Conservation (phyloP, 1,140 invertebrate genomes). For the Drepana arcuata region DNA sequence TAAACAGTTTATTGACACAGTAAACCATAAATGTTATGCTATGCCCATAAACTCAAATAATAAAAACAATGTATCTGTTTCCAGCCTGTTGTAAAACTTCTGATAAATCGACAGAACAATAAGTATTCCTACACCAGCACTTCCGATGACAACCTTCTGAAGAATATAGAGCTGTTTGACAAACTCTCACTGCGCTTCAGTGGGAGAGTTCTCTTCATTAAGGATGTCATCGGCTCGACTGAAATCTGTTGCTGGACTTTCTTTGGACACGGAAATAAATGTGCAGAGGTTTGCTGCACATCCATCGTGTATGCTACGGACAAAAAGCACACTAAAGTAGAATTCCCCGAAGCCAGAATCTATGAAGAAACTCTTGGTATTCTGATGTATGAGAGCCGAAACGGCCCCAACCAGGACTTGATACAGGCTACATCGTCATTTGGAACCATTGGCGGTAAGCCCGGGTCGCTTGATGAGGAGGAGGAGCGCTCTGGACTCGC, state of each 20-base stretch:
- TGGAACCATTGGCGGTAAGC: slow-evolving; percentile 77
- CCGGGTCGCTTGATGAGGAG: slow-evolving; percentile 89
- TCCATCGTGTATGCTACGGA: slow-evolving; percentile 99
- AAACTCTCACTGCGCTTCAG: slow-evolving; percentile 96
- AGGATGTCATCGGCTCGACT: slow-evolving; percentile 97
- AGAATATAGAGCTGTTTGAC: slow-evolving; percentile 99
- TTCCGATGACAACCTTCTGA: slow-evolving; percentile 98
- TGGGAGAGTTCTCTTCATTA: slow-evolving; percentile 96
- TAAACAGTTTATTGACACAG: no score
- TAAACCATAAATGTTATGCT: no score
- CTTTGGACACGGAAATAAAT: slow-evolving; percentile 93
- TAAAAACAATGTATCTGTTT: no score
- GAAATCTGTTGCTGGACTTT: slow-evolving; percentile 99
- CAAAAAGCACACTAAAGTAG: slow-evolving; percentile 99
- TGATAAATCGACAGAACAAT: slow-evolving; percentile 98
- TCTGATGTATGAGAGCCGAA: slow-evolving; percentile 94
- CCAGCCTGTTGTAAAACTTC: slow-evolving; percentile 95
- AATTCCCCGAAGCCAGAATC: slow-evolving; percentile 98
- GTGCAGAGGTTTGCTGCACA: slow-evolving; percentile 98
- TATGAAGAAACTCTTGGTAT: slow-evolving; percentile 99
- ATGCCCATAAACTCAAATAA: no score
- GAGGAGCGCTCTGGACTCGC: slow-evolving; percentile 84
- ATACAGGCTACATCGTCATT: slow-evolving; percentile 95
- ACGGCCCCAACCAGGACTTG: slow-evolving; percentile 94
- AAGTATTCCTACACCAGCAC: slow-evolving; percentile 99